phyloP scores from a whole-genome alignment of 2,113 vertebrate genomes.

The Albula glossodonta region DNA sequence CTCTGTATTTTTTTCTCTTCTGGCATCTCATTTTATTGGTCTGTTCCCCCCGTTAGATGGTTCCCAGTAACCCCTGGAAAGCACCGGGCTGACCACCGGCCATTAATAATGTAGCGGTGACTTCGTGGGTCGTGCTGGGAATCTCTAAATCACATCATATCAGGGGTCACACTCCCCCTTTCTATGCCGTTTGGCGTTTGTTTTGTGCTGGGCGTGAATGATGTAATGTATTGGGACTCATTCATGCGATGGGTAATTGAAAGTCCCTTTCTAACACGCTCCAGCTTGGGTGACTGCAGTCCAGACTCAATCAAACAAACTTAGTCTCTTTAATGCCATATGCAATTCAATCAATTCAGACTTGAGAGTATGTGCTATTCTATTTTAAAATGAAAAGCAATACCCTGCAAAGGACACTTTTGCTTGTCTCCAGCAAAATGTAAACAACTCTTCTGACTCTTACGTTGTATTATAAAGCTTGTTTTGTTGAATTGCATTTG shows the following conservation, averaged over 20 bases:
- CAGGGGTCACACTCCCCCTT: slow-evolving; percentile 75
- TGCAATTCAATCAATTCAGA: too few relatives aligned
- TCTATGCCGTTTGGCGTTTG: slow-evolving; percentile 68
- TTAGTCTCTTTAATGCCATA: too few relatives aligned
- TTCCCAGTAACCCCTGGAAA: slow-evolving; percentile 64
- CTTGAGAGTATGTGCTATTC: too few relatives aligned
- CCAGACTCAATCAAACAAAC: too few relatives aligned
- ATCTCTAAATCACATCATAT: slow-evolving; percentile 80
- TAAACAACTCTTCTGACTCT: too few relatives aligned
- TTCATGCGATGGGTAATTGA: slow-evolving; percentile 81
- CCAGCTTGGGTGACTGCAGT: slow-evolving; percentile 35
- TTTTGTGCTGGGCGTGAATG: slow-evolving; percentile 79
- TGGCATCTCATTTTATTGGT: slow-evolving; percentile 75
- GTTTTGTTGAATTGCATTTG: too few relatives aligned
- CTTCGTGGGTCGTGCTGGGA: slow-evolving; percentile 67
- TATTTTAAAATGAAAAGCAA: too few relatives aligned
- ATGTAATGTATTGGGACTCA: slow-evolving; percentile 81
- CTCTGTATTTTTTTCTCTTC: slow-evolving; percentile 65
- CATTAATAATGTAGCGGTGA: slow-evolving; percentile 58
- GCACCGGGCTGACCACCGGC: slow-evolving; percentile 41
- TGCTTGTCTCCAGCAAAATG: too few relatives aligned
- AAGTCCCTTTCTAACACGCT: slow-evolving; percentile 63
- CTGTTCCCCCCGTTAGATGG: slow-evolving; percentile 49
- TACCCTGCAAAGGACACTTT: too few relatives aligned
- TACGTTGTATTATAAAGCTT: too few relatives aligned